A percentile compares a stretch with the other conserved stretches of the same genome.
phyloP scores from a whole-genome alignment of 1,140 invertebrate genomes.

The Periplaneta americana region DNA sequence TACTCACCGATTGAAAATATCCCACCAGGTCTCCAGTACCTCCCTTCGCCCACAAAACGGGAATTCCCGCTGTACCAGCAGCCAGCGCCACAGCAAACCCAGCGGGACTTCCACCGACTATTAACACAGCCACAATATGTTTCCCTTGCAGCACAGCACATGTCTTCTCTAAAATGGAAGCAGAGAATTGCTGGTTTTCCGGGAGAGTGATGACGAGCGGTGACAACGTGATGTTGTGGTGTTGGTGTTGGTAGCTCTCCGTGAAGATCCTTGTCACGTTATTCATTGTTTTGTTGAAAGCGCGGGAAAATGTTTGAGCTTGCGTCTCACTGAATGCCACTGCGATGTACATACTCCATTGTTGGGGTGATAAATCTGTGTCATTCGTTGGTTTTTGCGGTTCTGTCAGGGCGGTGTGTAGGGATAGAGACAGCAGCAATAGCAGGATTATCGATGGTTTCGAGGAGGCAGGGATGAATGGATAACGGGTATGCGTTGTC shows the following conservation, averaged over 20 bases:
- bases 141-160: slow-evolving; percentile 34
- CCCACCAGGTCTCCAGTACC: slow-evolving; percentile 24
- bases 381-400: too few species aligned
- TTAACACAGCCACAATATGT: slow-evolving; percentile 34
- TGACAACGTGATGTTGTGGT: slow-evolving; percentile 31
- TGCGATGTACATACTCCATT: slow-evolving; percentile 31
- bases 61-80: slow-evolving; percentile 33
- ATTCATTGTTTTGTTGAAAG: slow-evolving; percentile 35
- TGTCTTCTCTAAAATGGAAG: slow-evolving; percentile 30
- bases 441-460: neutral
- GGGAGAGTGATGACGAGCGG: slow-evolving; percentile 34
- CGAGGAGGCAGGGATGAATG: neutral
- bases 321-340: slow-evolving; percentile 24
- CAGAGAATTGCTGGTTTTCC: slow-evolving; percentile 35
- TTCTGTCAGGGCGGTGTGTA: neutral
- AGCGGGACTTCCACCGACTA: slow-evolving; percentile 36
- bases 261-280: slow-evolving; percentile 33
- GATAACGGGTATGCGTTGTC: neutral
- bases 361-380: neutral
- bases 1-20: slow-evolving; percentile 24
- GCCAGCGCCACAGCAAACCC: slow-evolving; percentile 36
- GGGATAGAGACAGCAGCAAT: neutral
- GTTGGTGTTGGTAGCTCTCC: slow-evolving; percentile 16
- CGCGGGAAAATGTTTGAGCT: slow-evolving; percentile 27
- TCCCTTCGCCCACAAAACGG: slow-evolving; percentile 37